Evolutionary conservation across 2,797 vertebrate genomes (phyloP).

Genomic region (Phataginus tricuspis): DNA sequence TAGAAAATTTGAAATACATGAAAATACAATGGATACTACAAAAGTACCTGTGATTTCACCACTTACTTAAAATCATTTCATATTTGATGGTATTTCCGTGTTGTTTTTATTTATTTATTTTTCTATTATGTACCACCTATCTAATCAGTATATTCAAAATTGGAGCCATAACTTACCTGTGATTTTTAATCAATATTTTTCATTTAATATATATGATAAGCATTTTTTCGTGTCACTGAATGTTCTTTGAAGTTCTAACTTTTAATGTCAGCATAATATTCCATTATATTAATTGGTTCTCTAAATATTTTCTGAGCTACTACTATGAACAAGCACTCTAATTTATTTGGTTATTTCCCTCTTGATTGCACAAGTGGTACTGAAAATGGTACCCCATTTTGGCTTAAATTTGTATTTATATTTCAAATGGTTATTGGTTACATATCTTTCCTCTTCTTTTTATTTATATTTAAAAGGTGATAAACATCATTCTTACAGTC

Average conservation of each 20-base stretch:
- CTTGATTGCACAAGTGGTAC: neutral
- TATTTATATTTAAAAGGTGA: neutral
- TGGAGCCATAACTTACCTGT: neutral
- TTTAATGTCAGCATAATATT: neutral
- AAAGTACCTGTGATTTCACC: neutral
- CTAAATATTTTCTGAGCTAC: neutral
- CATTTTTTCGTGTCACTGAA: neutral
- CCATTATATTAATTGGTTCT: neutral
- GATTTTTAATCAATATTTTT: constrained; percentile 1
- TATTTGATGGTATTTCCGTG: neutral
- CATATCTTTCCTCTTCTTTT: neutral
- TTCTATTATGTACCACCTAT: neutral
- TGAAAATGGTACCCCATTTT: constrained; percentile 3
- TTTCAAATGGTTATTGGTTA: neutral
- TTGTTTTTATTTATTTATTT: neutral
- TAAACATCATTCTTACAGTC: neutral
- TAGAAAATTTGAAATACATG: neutral
- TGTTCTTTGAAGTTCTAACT: neutral
- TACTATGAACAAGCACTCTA: neutral
- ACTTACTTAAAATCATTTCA: constrained; percentile 32
- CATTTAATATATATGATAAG: neutral
- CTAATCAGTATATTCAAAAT: neutral
- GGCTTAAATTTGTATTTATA: constrained; percentile 1
- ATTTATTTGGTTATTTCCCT: neutral
- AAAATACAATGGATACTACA: neutral